These are phyloP conservation scores for Spodoptera frugiperda DNA, from an alignment of 1,140 invertebrate genomes.

Conservation along the genomic window DNA sequence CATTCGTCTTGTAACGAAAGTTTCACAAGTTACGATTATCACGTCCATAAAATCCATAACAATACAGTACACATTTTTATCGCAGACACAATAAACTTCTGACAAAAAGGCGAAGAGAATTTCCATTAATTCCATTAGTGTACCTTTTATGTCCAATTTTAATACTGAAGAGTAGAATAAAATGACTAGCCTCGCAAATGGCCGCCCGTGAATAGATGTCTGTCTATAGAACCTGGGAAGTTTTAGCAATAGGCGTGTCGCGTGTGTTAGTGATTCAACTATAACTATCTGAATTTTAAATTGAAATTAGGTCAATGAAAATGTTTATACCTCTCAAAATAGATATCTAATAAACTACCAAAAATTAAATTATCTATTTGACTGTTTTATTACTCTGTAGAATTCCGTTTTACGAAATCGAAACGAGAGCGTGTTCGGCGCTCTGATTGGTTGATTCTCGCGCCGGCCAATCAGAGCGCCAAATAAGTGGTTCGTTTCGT, in stretches of 20 bases:
- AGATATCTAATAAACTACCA: too few relatives aligned
- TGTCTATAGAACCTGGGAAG: neutral
- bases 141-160: slow-evolving; percentile 35
- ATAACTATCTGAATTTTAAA: neutral
- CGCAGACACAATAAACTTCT: slow-evolving; percentile 17
- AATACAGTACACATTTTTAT: slow-evolving; percentile 14
- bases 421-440: too few relatives aligned
- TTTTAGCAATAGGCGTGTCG: neutral
- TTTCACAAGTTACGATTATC: too few relatives aligned
- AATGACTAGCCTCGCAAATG: slow-evolving; percentile 27
- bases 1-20: neutral
- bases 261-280: neutral
- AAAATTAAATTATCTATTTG: too few relatives aligned
- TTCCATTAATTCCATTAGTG: slow-evolving; percentile 26
- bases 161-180: slow-evolving; percentile 24
- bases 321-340: too few relatives aligned
- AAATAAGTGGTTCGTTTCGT: too few relatives aligned
- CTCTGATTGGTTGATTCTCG: too few relatives aligned
- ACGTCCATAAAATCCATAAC: neutral
- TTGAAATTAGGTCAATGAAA: too few relatives aligned
- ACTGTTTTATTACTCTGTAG: too few relatives aligned
- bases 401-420: too few relatives aligned
- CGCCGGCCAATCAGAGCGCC: too few relatives aligned
- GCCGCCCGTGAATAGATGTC: neutral
- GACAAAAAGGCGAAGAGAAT: slow-evolving; percentile 5